Evolutionary conservation across 2,113 vertebrate genomes (phyloP), one percentile per base, ranked within the genome.

Genomic region (Nothobranchius furzeri): DNA sequence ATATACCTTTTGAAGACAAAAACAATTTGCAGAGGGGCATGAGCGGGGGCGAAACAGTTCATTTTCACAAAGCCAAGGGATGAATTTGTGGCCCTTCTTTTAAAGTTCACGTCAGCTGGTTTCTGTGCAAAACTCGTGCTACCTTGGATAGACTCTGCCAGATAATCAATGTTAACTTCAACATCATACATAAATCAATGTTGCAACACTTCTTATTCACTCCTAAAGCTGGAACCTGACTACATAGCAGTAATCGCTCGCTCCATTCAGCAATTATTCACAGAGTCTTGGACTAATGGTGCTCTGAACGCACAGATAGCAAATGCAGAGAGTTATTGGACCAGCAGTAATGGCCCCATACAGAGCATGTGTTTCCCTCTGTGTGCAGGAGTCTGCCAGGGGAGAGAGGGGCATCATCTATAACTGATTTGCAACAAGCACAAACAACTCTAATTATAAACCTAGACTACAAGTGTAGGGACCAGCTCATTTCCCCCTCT

Each of bases 201-300:
- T 81, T 51, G 51, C 77, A 68, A 65, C 60, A 63, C 63, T 66
- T 83, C 64, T 76, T 72, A 83, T 73, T 83, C 70, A 54, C 58
- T 65, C 68, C 66, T 63, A 64, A 76, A 76, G 75, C 68, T 81
- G 63, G 74, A 88, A 85, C 83, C 82, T 61, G 76, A 87, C 85
- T 84, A 84, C 74, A 88, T 82, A 54, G 82, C 72, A 75, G 63
- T 81, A 78, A 83, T 89, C 86, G 84, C 79, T 85, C 68, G 69
- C 69, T 79, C 85, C 77, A 83, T 88, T 90, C 89, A 89, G 85
- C 82, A 90, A 89, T 92, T 90, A 91, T 88, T 90, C 81, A 89
- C 87, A 90, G 82, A 85, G 85, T 84, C 80, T 84, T 90, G 84
- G 82, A 78, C 88, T 90, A 91, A 91, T 85, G 86, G 88, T 58